Conservation (phyloP, 2,113 vertebrate species). For the Tenrec ecaudatus region DNA sequence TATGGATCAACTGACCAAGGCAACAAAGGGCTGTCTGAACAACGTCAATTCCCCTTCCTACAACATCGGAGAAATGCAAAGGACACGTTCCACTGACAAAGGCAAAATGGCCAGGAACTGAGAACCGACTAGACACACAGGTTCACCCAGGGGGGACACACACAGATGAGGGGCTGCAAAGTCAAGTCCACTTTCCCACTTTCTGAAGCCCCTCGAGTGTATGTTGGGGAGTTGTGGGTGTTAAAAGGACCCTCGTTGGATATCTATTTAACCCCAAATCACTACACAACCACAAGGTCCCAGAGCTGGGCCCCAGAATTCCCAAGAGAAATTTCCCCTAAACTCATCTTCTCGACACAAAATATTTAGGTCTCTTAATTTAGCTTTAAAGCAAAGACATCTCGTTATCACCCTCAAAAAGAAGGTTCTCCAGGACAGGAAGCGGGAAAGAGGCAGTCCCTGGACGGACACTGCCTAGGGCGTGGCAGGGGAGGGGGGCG, state of each 20-base stretch:
- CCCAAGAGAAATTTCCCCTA: conserved; percentile 39
- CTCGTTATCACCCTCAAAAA: not conserved
- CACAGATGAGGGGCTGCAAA: no score
- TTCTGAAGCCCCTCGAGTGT: not conserved
- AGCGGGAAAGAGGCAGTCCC: no score
- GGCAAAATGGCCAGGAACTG: not conserved
- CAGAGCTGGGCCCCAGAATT: not conserved
- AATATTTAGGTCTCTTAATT: conserved; percentile 48
- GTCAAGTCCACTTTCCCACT: no score
- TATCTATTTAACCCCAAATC: conserved; percentile 1
- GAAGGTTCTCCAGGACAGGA: not conserved
- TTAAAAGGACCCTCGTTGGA: not conserved
- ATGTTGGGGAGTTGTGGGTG: not conserved
- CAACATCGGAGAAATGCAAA: conserved; percentile 19
- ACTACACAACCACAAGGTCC: not conserved
- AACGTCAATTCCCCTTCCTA: not conserved
- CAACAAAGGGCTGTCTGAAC: not conserved
- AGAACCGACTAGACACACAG: conserved; percentile 2
- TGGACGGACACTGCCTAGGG: no score
- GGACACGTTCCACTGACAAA: conserved; percentile 12
- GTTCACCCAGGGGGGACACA: not conserved
- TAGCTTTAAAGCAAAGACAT: conserved; percentile 40
- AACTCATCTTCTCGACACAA: conserved; percentile 37
- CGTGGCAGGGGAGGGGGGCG: no score
- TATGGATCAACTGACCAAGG: not conserved